phyloP scores from a whole-genome alignment of 2,113 vertebrate species.

The Neodon shergylaensis region DNA sequence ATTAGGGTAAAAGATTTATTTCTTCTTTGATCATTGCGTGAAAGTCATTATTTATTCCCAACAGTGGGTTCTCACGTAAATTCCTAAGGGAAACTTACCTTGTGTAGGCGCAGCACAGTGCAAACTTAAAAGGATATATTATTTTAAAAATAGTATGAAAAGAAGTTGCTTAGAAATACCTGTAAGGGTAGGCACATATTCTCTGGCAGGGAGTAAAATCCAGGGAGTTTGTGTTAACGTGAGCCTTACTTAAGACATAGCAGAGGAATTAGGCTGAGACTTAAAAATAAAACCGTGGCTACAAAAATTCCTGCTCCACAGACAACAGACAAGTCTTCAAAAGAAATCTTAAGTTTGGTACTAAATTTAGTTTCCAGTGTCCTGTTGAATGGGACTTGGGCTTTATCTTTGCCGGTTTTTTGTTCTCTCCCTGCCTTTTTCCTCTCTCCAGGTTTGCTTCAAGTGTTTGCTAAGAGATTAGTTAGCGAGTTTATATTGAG shows the following conservation, averaged over 20 bases:
- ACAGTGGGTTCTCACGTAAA: slow-evolving; percentile 84
- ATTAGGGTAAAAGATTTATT: slow-evolving; percentile 88
- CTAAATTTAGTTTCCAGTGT: slow-evolving; percentile 70
- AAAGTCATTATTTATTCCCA: slow-evolving; percentile 86
- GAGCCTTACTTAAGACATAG: slow-evolving; percentile 53
- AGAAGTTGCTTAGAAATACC: slow-evolving; percentile 81
- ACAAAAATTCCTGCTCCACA: slow-evolving; percentile 66
- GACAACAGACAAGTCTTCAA: slow-evolving; percentile 59
- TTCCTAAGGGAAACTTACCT: slow-evolving; percentile 82
- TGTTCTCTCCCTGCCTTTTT: slow-evolving; percentile 67
- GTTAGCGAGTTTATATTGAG: slow-evolving; percentile 86
- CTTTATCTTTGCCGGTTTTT: slow-evolving; percentile 69
- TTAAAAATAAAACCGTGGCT: slow-evolving; percentile 67
- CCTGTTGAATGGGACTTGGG: slow-evolving; percentile 50
- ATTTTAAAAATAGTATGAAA: slow-evolving; percentile 74
- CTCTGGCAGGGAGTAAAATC: slow-evolving; percentile 59
- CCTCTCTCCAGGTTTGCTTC: slow-evolving; percentile 91
- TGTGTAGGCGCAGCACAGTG: slow-evolving; percentile 66
- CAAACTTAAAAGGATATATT: slow-evolving; percentile 76
- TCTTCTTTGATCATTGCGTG: slow-evolving; percentile 89
- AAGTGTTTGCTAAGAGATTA: slow-evolving; percentile 95
- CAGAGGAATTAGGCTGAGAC: slow-evolving; percentile 63
- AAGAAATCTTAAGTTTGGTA: slow-evolving; percentile 62
- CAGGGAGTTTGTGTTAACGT: slow-evolving; percentile 60
- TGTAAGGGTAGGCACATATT: slow-evolving; percentile 58